Percentiles rank a stretch among this genome's conserved stretches.
phyloP scores from a whole-genome alignment of 2,888 invertebrate genomes.

The Pristionchus japonicus region DNA sequence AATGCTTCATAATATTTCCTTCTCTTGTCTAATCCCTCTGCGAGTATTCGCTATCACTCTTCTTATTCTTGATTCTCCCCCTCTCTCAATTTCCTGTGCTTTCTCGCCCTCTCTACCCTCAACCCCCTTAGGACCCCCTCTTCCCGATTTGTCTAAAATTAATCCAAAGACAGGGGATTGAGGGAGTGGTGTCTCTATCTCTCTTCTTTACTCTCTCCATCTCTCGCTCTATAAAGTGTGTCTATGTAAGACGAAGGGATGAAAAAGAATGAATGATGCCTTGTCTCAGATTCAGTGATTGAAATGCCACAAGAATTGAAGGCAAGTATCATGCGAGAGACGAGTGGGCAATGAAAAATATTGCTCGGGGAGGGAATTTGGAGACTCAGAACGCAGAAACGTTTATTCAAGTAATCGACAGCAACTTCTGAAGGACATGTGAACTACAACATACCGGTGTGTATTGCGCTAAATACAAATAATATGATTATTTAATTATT shows the following conservation, averaged over 20 bases:
- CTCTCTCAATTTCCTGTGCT: neutral
- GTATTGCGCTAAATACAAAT: neutral
- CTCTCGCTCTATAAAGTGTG: constrained; percentile 25
- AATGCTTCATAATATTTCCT: constrained; percentile 36
- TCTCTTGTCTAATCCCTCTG: neutral
- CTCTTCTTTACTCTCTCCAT: neutral
- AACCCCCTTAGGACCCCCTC: constrained; percentile 11
- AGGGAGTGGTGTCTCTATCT: neutral
- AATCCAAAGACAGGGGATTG: constrained; percentile 40
- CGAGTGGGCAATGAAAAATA: constrained; percentile 20
- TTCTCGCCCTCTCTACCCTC: neutral
- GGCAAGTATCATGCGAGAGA: constrained; percentile 11
- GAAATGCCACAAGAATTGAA: constrained; percentile 36
- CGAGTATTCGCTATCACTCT: constrained; percentile 36
- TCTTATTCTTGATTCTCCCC: constrained; percentile 34
- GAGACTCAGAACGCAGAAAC: neutral
- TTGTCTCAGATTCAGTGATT: constrained; percentile 38
- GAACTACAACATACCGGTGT: neutral
- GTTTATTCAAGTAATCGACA: neutral
- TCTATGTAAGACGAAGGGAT: constrained; percentile 37
- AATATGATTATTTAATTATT: neutral
- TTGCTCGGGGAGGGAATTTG: neutral
- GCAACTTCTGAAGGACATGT: too few species aligned
- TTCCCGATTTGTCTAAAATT: constrained; percentile 41
- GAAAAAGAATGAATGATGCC: constrained; percentile 42